A percentile compares a stretch with the other conserved stretches of the same genome.
phyloP scores from a whole-genome alignment of 2,888 invertebrate species.

The Boloria euphrosyne region DNA sequence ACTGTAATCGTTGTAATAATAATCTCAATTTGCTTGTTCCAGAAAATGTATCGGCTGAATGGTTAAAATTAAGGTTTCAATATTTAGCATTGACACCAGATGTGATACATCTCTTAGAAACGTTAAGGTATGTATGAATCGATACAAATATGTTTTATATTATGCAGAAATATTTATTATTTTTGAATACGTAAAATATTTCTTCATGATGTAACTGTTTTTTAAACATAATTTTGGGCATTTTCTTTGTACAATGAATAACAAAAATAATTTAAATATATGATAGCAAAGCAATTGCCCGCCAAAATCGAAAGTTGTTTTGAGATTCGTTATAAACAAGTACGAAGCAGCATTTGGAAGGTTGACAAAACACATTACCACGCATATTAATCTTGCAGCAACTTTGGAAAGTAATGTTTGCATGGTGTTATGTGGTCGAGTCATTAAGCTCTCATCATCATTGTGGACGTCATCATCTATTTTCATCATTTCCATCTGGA shows the following conservation, averaged over 20 bases:
- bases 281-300: slow-evolving; percentile 39
- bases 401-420: slow-evolving; percentile 43
- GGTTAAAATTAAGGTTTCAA: slow-evolving; percentile 90
- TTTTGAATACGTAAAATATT: slow-evolving; percentile 55
- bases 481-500: slow-evolving; percentile 42
- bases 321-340: slow-evolving; percentile 32
- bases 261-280: not conserved
- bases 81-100: slow-evolving; percentile 87
- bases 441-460: slow-evolving; percentile 30
- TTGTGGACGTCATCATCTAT: slow-evolving; percentile 31
- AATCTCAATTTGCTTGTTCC: slow-evolving; percentile 51
- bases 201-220: slow-evolving; percentile 66
- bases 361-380: slow-evolving; percentile 16
- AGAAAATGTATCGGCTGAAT: slow-evolving; percentile 88
- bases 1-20: not conserved
- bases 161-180: slow-evolving; percentile 75
- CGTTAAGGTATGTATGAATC: slow-evolving; percentile 80
- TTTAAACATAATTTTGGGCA: slow-evolving; percentile 40
- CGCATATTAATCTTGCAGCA: slow-evolving; percentile 32
- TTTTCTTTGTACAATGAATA: slow-evolving; percentile 48
- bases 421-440: slow-evolving; percentile 80
- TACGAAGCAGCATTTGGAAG: slow-evolving; percentile 18
- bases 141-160: slow-evolving; percentile 49
- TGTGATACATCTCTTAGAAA: slow-evolving; percentile 85
- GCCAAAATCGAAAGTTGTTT: slow-evolving; percentile 36